Evolutionary conservation across 2,888 invertebrate species (phyloP), one percentile per base, ranked within the genome.

Genomic region (Branchellion lobata): DNA sequence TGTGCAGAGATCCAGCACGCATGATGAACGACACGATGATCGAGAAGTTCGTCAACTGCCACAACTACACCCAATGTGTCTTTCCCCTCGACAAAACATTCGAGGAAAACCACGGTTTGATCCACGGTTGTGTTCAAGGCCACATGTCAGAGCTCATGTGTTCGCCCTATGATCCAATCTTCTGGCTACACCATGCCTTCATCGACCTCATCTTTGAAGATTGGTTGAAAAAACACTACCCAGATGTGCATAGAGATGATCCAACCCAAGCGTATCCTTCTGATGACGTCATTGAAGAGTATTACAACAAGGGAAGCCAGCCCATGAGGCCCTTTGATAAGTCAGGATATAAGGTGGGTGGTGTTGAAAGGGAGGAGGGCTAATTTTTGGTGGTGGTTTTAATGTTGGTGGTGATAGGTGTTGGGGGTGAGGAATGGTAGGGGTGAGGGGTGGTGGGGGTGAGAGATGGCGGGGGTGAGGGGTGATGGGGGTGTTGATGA

Each of bases 201-300:
- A 84, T 86, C 18, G 87, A 87, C 81, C 82, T 84, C 33, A 79
- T 87, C 5, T 88, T 87, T 86, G 87, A 88, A 78, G 80, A 85
- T 5, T 53, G 51, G 40, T 29, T 75, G 53, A 21, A 24, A n/a
- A 75, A 53, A 51, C 24, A 40, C 31, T 75, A 47, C 31, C 75
- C 75, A 21, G 75, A 75, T 21, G 29, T 53, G 0, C 3, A n/a
- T 3, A 57, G 21, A n/a, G 61, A 57, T n/a, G 75, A 75, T 33
- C 47, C 75, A 5, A 53, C 47, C 1, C 1, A 18, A 27, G 75
- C 51, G 29, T 75, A 75, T 24, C 75, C 75, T 1, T 21, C 2
- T 24, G 75, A 75, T 29, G 75, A 31, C 24, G 14, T 21, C 24
- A 51, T 75, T 1, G 75, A 75, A n/a, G n/a, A 27, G 0, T 75